Evolutionary conservation across 2,888 invertebrate species (phyloP), one percentile per base, ranked within the genome.

Genomic region (Ferdinandea cuprea): DNA sequence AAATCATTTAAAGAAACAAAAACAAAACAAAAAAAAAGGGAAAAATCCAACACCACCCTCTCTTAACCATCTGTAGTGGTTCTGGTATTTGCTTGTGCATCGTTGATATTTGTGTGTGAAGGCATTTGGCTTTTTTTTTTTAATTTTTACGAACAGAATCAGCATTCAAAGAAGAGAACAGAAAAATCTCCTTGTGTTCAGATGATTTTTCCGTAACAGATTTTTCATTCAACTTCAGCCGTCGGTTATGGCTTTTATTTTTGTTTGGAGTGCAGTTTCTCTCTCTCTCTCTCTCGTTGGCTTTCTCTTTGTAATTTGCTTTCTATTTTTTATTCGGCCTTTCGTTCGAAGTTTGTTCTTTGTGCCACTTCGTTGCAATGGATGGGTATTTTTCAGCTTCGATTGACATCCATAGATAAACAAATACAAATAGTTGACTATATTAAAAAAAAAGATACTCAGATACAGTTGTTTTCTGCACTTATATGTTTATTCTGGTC

Each of bases 181-280:
- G 35, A 32, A 35, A 56, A 63, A 44, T 69, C 15, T 35, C 44
- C 35, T 17, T 68, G 81, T 83, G 66, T 68, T 37, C 63, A 58
- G 72, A 83, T 83, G 77, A 83, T 83, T 77, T n/a, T 83, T 83
- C 72, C 78, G 83, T 78, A 83, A 83, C 78, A 83, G 77, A 83
- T 78, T 78, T 83, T 78, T 73, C 83, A 78, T 83, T 83, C 78
- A 83, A 68, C 61, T 78, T 83, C 72, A 72, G 71, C 61, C 77
- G 54, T 66, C 65, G 65, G 81, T 54, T 71, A 66, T 66, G 52
- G 61, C 21, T 48, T 69, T 54, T 44, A 13, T 80, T 74, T 74
- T 58, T 68, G 50, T 72, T 72, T 66, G n/a, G n/a, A n/a, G n/a
- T n/a, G n/a, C n/a, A n/a, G n/a, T n/a, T n/a, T n/a, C n/a, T n/a